Percentiles rank a stretch among this genome's conserved stretches.
Evolutionary conservation across 2,113 vertebrate genomes (phyloP).

Genomic region (Mungos mungo): DNA sequence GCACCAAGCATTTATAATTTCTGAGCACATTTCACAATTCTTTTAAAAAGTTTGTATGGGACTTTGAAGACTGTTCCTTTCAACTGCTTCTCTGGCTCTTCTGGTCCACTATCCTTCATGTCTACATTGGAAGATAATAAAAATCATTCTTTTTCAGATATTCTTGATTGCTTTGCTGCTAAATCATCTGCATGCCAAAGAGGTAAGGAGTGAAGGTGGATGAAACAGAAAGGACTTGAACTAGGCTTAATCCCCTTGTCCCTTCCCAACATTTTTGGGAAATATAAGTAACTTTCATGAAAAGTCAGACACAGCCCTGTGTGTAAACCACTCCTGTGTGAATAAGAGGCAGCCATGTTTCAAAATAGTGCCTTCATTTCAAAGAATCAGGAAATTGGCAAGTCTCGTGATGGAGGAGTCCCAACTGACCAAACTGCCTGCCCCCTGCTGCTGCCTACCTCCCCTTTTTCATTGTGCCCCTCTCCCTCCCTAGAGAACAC

Average conservation of each 20-base stretch:
- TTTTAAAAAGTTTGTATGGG: neutral
- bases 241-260: neutral
- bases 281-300: constrained; percentile 42
- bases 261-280: constrained; percentile 43
- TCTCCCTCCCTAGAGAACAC: neutral
- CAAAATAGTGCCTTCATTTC: constrained; percentile 35
- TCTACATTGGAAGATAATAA: neutral
- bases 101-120: neutral
- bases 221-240: neutral
- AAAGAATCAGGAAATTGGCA: constrained; percentile 31
- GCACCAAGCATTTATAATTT: neutral
- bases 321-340: neutral
- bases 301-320: neutral
- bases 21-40: neutral
- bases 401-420: neutral
- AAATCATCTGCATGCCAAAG: neutral
- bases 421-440: neutral
- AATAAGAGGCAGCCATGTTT: constrained; percentile 56
- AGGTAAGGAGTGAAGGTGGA: neutral
- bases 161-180: neutral
- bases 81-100: neutral
- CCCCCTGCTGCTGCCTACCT: neutral
- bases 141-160: neutral
- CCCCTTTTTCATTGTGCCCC: neutral
- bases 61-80: neutral